Conservation (phyloP, 1,140 invertebrate species). For the Scaptomyza graminum region DNA sequence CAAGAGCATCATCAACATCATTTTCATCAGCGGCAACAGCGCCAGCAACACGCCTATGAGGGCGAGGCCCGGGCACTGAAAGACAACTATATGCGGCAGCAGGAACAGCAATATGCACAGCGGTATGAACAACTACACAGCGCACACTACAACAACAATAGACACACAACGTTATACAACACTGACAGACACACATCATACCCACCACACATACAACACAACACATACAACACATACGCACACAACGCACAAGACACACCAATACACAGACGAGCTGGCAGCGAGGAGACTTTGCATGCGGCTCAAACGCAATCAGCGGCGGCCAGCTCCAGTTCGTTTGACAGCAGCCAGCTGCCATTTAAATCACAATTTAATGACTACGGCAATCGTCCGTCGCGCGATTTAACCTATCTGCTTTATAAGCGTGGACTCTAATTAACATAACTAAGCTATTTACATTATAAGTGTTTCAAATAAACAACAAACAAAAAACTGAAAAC, state of each 20-base stretch:
- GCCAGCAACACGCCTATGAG: constrained; percentile 26
- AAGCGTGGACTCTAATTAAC: constrained; percentile 50
- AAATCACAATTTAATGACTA: constrained; percentile 71
- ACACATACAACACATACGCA: constrained; percentile 20
- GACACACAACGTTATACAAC: neutral
- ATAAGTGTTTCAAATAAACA: constrained; percentile 14
- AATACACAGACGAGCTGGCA: neutral
- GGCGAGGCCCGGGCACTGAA: constrained; percentile 46
- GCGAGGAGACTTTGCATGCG: constrained; percentile 64
- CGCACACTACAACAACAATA: constrained; percentile 6
- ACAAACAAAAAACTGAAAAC: neutral
- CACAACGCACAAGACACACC: constrained; percentile 21
- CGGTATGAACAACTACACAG: constrained; percentile 8
- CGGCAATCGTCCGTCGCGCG: constrained; percentile 64
- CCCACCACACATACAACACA: constrained; percentile 3
- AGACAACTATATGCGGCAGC: constrained; percentile 43
- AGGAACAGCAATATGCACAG: constrained; percentile 16
- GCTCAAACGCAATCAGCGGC: constrained; percentile 40
- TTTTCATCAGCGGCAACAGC: neutral
- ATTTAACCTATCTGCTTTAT: constrained; percentile 65
- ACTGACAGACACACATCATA: constrained; percentile 1
- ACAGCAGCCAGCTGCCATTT: constrained; percentile 58
- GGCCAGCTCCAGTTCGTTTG: constrained; percentile 10
- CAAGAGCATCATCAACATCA: neutral
- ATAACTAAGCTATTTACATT: constrained; percentile 8